Conservation (phyloP, 1,140 invertebrate genomes). For the Condylostylus longicornis region DNA sequence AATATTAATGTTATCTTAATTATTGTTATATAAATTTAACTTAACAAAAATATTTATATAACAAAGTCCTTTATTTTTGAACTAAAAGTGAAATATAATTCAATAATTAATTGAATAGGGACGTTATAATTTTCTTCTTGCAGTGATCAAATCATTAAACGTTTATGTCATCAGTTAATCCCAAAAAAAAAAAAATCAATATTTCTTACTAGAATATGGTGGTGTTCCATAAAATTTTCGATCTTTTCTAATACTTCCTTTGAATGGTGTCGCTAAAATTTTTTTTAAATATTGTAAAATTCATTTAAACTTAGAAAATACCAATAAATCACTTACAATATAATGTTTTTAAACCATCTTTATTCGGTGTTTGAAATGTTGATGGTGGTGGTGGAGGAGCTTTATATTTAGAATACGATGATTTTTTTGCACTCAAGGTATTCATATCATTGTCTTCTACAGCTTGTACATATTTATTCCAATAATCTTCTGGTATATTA, state of each 20-base stretch:
- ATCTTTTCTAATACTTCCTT: constrained; percentile 24
- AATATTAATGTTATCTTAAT: no score
- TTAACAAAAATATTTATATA: no score
- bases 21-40: no score
- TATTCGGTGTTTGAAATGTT: constrained; percentile 18
- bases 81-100: no score
- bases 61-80: no score
- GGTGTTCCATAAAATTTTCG: constrained; percentile 27
- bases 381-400: constrained; percentile 4
- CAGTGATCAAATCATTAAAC: no score
- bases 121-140: no score
- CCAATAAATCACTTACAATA: constrained; percentile 15
- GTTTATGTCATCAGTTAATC: no score
- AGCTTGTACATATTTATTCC: constrained; percentile 32
- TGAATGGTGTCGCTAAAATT: constrained; percentile 22
- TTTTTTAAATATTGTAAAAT: neutral
- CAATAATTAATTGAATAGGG: no score
- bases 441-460: neutral
- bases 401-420: constrained; percentile 8
- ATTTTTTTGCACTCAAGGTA: neutral
- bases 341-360: constrained; percentile 15
- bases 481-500: constrained; percentile 48
- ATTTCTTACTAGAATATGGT: constrained; percentile 18
- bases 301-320: constrained; percentile 2
- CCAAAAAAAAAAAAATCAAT: no score